These are phyloP conservation scores for Oophaga pumilio DNA, from an alignment of 2,113 vertebrate species.

Conservation along the genomic window DNA sequence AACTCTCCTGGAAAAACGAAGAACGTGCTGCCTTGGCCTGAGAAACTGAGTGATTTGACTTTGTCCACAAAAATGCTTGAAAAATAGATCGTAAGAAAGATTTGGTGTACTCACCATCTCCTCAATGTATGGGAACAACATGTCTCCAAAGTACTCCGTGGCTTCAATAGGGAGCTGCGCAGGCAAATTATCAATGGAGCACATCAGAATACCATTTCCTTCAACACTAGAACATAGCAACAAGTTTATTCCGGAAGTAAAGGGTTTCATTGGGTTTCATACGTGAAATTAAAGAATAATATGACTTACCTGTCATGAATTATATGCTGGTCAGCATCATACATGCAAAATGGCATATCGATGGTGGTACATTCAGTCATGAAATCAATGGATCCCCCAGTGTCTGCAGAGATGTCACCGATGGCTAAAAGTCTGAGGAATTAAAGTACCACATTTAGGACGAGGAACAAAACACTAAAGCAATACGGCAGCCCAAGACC, in stretches of 20 bases:
- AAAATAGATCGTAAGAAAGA: not conserved
- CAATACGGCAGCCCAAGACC: not conserved
- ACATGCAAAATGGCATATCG: conserved; percentile 95
- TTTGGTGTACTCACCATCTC: conserved; percentile 83
- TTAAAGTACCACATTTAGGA: not conserved
- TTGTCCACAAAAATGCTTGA: too few species aligned
- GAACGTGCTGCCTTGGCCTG: too few species aligned
- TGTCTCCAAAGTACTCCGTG: conserved; percentile 95
- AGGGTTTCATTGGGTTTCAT: not conserved
- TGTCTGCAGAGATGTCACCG: conserved; percentile 96
- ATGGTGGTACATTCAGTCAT: conserved; percentile 97
- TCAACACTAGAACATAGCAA: conserved; percentile 81
- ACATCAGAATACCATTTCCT: conserved; percentile 95
- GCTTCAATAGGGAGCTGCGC: conserved; percentile 96
- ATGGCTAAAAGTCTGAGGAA: conserved; percentile 87
- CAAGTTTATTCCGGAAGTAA: not conserved
- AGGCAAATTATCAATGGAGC: conserved; percentile 96
- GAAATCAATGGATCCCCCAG: conserved; percentile 94
- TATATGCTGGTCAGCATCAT: conserved; percentile 92
- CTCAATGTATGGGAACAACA: conserved; percentile 92
- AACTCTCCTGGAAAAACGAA: too few species aligned
- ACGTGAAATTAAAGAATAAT: not conserved
- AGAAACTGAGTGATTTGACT: too few species aligned
- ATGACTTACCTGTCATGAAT: conserved; percentile 87
- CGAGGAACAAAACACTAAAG: not conserved